Base-by-base conservation (phyloP, 2,113 vertebrate species). In the Rynchops niger region DNA sequence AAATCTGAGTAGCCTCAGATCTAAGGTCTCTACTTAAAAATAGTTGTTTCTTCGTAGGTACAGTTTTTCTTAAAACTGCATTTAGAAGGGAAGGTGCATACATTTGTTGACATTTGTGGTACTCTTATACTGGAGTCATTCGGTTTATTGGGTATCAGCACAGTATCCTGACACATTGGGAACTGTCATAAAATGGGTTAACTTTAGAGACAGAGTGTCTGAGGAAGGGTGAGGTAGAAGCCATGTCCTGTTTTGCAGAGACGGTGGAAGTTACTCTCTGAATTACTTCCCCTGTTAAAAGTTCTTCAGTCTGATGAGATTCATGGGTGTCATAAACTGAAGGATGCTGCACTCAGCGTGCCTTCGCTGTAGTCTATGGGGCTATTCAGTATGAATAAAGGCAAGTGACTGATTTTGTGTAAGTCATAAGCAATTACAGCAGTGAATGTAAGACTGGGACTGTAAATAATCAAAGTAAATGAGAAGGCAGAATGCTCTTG, bases 401-500 rank as follows among this genome's bases (percentile, higher is more conserved):
- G 65, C 77, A 94, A 84, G 67, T 71, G 80, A 92, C 85, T 94
- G 85, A 92, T 83, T 93, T 63, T 94, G 47, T 84, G 82, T 91
- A 91, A 93, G 59, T 90, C 83, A 78, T 77, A 83, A 81, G 67
- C 71, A 94, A 90, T 94, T 94, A 93, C 4, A 89, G 73, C 65
- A 70, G 88, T 72, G 86, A 72, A 82, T 73, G 86, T 91, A 91
- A 87, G 79, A 92, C 65, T 62, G 40, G 15, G 65, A 81, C 61
- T 91, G 73, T 91, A 97, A 96, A 93, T 97, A 95, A 87, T 91
- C 72, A 70, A 92, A 93, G 77, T 86, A 93, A 94, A 94, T 52
- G 66, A 90, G 92, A 94, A 93, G 53, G 59, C 26, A 90, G 93
- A 93, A 84, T 89, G 61, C 65, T 96, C 65, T 92, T 72, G 88